phyloP scores from a whole-genome alignment of 1,140 invertebrate genomes.

The Drosophila equinoxialis region DNA sequence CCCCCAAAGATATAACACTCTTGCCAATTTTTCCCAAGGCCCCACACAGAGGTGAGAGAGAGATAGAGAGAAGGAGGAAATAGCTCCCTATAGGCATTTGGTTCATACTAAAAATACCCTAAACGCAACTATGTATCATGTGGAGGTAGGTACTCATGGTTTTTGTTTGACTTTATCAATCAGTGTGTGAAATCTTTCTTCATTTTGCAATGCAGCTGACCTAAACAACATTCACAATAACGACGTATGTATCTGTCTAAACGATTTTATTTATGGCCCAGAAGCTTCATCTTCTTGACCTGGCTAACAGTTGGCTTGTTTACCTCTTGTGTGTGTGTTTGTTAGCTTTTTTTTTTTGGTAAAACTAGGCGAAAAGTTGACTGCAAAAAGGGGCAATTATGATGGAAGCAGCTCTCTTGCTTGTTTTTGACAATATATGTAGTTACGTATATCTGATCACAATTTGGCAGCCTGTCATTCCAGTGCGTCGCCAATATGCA shows the following conservation, averaged over 20 bases:
- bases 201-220: conserved; percentile 50
- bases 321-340: conserved; percentile 34
- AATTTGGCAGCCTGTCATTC: conserved; percentile 32
- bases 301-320: conserved; percentile 30
- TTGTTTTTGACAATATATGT: too few species aligned
- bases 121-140: conserved; percentile 1
- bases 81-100: neutral
- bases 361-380: conserved; percentile 34
- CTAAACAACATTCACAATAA: conserved; percentile 21
- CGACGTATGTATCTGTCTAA: conserved; percentile 34
- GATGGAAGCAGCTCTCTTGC: neutral
- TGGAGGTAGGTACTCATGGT: neutral
- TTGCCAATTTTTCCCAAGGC: neutral
- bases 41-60: neutral
- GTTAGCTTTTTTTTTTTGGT: neutral
- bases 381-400: neutral
- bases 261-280: conserved; percentile 52
- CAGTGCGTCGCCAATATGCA: conserved; percentile 35
- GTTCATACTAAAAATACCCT: too few species aligned
- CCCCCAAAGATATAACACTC: conserved; percentile 14
- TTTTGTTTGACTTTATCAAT: conserved; percentile 57
- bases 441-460: neutral
- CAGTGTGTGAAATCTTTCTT: conserved; percentile 54
- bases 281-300: conserved; percentile 30
- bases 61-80: neutral